A percentile compares a stretch with the other conserved stretches of the same genome.
Conservation (phyloP, 2,888 invertebrate genomes). For the Hemicrepidius hirtus region DNA sequence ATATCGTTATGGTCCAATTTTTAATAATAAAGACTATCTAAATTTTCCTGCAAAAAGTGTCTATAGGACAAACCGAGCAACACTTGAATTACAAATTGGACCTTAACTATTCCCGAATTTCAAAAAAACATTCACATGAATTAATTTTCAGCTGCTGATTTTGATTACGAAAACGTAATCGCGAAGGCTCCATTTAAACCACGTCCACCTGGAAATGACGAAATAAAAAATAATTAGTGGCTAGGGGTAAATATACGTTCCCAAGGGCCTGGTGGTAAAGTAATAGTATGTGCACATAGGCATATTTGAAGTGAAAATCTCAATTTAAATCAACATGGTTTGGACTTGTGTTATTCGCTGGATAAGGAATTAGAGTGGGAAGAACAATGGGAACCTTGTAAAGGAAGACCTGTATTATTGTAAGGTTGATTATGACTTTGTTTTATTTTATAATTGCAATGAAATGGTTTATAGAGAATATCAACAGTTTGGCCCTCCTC, state of each 20-base stretch:
- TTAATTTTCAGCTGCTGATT: slow-evolving; percentile 56
- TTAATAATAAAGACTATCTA: background rate
- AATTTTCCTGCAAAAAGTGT: background rate
- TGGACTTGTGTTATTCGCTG: slow-evolving; percentile 92
- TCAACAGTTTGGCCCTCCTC: slow-evolving; percentile 88
- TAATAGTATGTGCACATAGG: slow-evolving; percentile 86
- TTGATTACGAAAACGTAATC: slow-evolving; percentile 61
- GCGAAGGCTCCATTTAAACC: slow-evolving; percentile 63
- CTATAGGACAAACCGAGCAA: too few relatives aligned
- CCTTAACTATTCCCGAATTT: background rate
- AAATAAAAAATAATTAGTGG: slow-evolving; percentile 95
- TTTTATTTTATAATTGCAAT: too few relatives aligned
- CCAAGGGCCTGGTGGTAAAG: slow-evolving; percentile 88
- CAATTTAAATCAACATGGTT: slow-evolving; percentile 82
- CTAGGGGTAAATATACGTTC: slow-evolving; percentile 94
- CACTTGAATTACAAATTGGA: slow-evolving; percentile 14
- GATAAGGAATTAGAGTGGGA: slow-evolving; percentile 84
- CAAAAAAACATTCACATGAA: background rate
- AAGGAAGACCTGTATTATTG: slow-evolving; percentile 81
- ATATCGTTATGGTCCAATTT: slow-evolving; percentile 39
- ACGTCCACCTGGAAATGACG: slow-evolving; percentile 80
- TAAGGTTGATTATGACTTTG: too few relatives aligned
- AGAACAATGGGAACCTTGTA: slow-evolving; percentile 89
- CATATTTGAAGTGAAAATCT: slow-evolving; percentile 69
- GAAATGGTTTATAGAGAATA: slow-evolving; percentile 85